Base-by-base conservation (phyloP, 2,113 vertebrate genomes). In the Vulpes ferrilata region DNA sequence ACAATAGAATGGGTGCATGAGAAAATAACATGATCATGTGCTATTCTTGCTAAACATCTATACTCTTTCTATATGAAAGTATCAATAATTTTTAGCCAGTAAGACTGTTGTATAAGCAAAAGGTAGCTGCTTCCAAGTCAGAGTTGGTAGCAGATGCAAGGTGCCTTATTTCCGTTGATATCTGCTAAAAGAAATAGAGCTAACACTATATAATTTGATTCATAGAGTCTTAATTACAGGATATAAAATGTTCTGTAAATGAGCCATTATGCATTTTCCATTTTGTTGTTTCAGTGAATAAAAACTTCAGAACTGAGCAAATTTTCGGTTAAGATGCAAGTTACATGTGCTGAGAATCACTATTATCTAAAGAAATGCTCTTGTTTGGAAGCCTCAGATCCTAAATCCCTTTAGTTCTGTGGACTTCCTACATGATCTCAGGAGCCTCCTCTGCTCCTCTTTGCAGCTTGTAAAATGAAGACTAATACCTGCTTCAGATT, bases 181-280 rank as follows among this genome's bases (percentile, higher is more conserved):
- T 90, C 87, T 96, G 62, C 43, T 88, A 67, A 92, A 95, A 81
- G 55, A 88, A 96, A 88, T 85, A 85, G 73, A 95, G 73, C 73
- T 96, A 86, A 97, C 96, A 92, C 53, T 57, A 38, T 65, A 79
- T 91, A 92, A 88, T 94, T 97, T 97, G 93, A 98, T 92, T 97
- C 85, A 94, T 59, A 94, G 82, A 93, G 55, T 93, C 93, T 98
- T 97, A 98, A 97, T 97, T 97, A 95, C n/a, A 96, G 76, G 84
- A 90, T 92, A 97, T 89, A 96, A 97, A 97, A 97, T 94, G 83
- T 95, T 95, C 71, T 81, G 60, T 90, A 97, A 97, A 96, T 97
- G 93, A 97, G 92, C 53, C n/a, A 96, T 96, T 95, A 94, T 88
- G 69, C 64, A 82, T 84, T 95, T 97, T 93, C 67, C 59, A 92